These are phyloP conservation scores for Cheilosia grossa DNA, from an alignment of 2,888 invertebrate genomes.

Conservation along the genomic window DNA sequence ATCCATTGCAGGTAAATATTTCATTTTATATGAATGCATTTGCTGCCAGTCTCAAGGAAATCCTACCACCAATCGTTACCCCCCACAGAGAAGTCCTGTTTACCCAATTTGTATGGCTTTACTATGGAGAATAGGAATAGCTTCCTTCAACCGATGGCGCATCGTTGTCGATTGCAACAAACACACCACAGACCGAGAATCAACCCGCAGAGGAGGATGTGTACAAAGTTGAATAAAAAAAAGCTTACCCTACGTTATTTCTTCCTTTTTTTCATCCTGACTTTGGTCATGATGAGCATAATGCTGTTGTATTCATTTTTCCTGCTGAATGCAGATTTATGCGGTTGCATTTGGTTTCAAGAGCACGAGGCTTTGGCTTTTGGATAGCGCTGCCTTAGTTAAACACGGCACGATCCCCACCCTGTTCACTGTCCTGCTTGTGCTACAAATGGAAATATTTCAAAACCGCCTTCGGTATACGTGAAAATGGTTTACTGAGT, in stretches of 20 bases:
- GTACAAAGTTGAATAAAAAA: slow-evolving; percentile 3
- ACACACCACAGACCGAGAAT: slow-evolving; percentile 4
- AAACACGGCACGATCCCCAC: slow-evolving; percentile 4
- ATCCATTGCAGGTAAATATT: slow-evolving; percentile 73
- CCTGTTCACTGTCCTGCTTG: slow-evolving; percentile 29
- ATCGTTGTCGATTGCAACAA: slow-evolving; percentile 45
- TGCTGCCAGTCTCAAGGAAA: slow-evolving; percentile 51
- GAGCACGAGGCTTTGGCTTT: slow-evolving; percentile 28
- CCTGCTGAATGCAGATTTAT: slow-evolving; percentile 70
- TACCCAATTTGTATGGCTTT: slow-evolving; percentile 60
- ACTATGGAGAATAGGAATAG: neutral
- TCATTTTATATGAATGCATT: slow-evolving; percentile 71
- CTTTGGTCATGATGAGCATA: slow-evolving; percentile 64
- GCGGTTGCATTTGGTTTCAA: slow-evolving; percentile 64
- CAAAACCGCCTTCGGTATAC: slow-evolving; percentile 35
- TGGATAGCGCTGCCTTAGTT: neutral
- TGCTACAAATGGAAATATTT: slow-evolving; percentile 55
- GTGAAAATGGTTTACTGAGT: neutral
- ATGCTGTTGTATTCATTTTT: slow-evolving; percentile 70
- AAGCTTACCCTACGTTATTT: slow-evolving; percentile 13
- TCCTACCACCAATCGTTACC: slow-evolving; percentile 48
- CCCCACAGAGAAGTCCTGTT: slow-evolving; percentile 38
- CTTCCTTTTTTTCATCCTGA: slow-evolving; percentile 11
- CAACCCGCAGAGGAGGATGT: slow-evolving; percentile 23
- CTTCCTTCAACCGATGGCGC: slow-evolving; percentile 4